Percentiles rank a stretch among this genome's conserved stretches.
Conservation (phyloP, 2,888 invertebrate genomes). For the Calameuta idolon region DNA sequence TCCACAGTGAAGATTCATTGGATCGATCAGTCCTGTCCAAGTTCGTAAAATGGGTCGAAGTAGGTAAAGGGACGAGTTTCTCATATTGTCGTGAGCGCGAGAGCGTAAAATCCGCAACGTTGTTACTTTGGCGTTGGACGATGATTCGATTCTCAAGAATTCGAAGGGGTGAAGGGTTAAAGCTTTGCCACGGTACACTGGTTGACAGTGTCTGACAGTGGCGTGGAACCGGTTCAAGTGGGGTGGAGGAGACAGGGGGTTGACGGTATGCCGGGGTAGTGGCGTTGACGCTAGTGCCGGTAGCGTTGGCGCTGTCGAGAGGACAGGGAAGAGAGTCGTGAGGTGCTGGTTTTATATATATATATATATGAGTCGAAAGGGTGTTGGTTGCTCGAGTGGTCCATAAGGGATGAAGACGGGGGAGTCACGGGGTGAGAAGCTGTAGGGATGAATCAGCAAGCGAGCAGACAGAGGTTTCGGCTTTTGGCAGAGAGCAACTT, state of each 20-base stretch:
- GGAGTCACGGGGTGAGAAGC: not conserved
- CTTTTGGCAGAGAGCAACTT: conserved; percentile 2
- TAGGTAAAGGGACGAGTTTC: not conserved
- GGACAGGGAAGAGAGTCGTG: not conserved
- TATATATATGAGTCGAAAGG: not conserved
- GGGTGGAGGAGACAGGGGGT: not conserved
- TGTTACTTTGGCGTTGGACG: not conserved
- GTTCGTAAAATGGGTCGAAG: not conserved
- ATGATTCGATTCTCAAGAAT: not conserved
- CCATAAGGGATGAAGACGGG: not conserved
- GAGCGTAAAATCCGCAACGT: not conserved
- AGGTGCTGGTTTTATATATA: not conserved
- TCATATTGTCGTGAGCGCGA: not conserved
- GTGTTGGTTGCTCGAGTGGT: not conserved
- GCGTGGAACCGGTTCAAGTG: not conserved
- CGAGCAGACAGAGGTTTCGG: not conserved
- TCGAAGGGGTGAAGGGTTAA: not conserved
- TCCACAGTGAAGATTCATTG: not conserved
- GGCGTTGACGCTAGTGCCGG: not conserved
- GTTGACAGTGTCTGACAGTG: not conserved
- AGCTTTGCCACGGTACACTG: not conserved
- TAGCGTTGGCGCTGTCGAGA: not conserved
- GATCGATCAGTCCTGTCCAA: not conserved
- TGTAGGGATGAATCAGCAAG: not conserved
- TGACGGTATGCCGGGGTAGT: not conserved